A percentile compares a stretch with the other conserved stretches of the same genome.
These are phyloP conservation scores for Phylloscopus trochiloides DNA, from an alignment of 2,113 vertebrate species.

Conservation along the genomic window DNA sequence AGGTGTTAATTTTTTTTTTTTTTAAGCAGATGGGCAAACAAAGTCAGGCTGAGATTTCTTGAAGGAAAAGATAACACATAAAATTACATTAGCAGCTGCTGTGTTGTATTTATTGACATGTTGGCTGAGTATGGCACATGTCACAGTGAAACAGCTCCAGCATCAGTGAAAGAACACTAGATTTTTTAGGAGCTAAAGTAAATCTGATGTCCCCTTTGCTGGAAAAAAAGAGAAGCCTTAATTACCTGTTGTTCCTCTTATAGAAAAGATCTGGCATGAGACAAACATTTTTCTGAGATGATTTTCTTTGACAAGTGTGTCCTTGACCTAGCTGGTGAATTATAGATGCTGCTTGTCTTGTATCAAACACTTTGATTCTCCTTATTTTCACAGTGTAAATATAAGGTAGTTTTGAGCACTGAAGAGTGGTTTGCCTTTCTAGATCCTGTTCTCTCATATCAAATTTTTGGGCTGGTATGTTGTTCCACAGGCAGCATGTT, in stretches of 20 bases:
- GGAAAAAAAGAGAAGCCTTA: neutral
- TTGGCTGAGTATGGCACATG: neutral
- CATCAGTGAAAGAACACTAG: neutral
- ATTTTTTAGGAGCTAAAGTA: neutral
- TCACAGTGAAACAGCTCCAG: neutral
- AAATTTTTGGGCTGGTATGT: neutral
- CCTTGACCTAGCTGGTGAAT: neutral
- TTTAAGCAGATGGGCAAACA: neutral
- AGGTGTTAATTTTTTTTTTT: neutral
- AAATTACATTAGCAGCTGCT: conserved; percentile 7
- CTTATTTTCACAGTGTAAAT: neutral
- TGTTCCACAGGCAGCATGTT: neutral
- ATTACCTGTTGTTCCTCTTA: neutral
- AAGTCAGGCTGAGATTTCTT: neutral
- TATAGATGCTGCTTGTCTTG: neutral
- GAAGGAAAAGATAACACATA: neutral
- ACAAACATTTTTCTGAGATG: neutral
- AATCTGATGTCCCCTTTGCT: neutral
- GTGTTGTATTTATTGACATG: neutral
- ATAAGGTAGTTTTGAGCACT: neutral
- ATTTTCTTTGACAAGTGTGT: neutral
- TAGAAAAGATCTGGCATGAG: neutral
- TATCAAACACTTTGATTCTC: neutral
- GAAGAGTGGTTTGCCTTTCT: neutral
- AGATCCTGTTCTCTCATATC: neutral